A percentile compares a stretch with the other conserved stretches of the same genome.
Evolutionary conservation across 2,888 invertebrate species (phyloP).

Genomic region (Andrena camellia): DNA sequence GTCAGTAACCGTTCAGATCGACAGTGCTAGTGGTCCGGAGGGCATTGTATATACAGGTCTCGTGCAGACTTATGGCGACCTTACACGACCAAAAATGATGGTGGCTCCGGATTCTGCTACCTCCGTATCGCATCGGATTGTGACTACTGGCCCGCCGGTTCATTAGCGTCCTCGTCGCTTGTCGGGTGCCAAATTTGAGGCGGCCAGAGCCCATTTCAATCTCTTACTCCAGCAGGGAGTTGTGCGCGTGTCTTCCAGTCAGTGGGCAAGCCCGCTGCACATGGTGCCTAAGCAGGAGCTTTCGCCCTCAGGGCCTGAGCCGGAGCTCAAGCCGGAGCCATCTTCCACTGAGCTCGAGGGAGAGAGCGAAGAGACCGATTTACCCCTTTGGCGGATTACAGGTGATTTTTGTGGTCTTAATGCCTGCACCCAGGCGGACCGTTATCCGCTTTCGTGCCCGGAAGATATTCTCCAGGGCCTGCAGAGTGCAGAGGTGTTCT

Average conservation of each 20-base stretch:
- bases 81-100: no score
- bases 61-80: no score
- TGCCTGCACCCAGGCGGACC: not conserved
- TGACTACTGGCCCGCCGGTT: not conserved
- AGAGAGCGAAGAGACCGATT: no score
- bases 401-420: not conserved
- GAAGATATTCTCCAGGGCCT: not conserved
- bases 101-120: fast-evolving
- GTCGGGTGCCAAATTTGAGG: not conserved
- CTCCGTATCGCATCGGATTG: not conserved
- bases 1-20: not conserved
- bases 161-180: not conserved
- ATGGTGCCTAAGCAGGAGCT: not conserved
- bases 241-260: not conserved
- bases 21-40: not conserved
- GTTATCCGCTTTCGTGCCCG: not conserved
- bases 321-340: no score
- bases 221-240: not conserved
- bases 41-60: fast-evolving
- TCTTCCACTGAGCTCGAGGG: no score
- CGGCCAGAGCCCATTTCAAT: not conserved
- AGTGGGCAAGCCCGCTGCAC: not conserved
- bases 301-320: no score
- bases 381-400: not conserved
- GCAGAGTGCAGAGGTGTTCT: not conserved